Conservation (phyloP, 2,113 vertebrate species). For the Dipodomys spectabilis region DNA sequence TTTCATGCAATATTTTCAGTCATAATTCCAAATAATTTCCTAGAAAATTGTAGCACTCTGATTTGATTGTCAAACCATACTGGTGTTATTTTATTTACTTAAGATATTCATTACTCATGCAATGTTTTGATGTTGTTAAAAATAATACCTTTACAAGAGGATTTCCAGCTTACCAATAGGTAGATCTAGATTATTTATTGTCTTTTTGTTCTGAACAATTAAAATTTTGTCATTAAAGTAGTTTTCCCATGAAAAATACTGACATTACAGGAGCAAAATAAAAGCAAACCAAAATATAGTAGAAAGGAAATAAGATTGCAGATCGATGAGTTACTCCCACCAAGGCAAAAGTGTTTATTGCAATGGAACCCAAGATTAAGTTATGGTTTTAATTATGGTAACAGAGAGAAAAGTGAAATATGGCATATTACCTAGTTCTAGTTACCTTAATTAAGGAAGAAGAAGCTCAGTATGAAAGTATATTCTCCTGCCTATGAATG, state of each 20-base stretch:
- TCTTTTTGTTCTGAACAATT: slow-evolving; percentile 42
- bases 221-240: slow-evolving; percentile 3
- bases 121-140: neutral
- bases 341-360: slow-evolving; percentile 23
- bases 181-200: slow-evolving; percentile 33
- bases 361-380: neutral
- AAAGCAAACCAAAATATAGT: slow-evolving; percentile 40
- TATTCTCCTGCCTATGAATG: neutral
- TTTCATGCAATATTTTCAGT: neutral
- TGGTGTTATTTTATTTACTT: neutral
- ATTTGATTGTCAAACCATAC: neutral
- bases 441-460: slow-evolving; percentile 38
- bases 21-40: neutral
- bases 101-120: neutral
- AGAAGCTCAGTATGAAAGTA: neutral
- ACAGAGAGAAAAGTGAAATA: slow-evolving; percentile 43
- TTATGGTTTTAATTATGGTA: slow-evolving; percentile 47
- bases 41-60: neutral
- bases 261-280: neutral
- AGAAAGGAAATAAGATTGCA: slow-evolving; percentile 17
- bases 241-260: slow-evolving; percentile 19
- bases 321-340: neutral
- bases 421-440: neutral
- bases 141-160: neutral
- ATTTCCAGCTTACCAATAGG: neutral